Conservation (phyloP, 2,888 invertebrate genomes). For the Dryobota labecula region DNA sequence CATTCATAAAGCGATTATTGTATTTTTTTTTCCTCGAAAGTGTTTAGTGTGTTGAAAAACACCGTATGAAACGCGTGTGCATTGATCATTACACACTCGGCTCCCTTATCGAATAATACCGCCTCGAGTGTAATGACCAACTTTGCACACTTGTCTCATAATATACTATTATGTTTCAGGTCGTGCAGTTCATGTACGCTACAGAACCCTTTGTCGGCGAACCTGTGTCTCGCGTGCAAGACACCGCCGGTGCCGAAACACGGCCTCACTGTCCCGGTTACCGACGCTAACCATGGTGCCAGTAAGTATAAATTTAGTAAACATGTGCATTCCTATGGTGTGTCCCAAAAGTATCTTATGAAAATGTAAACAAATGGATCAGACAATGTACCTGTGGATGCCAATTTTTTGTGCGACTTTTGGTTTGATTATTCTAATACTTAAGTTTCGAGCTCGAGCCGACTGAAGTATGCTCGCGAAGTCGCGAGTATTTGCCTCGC, state of each 20-base stretch:
- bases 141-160: no score
- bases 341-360: background rate
- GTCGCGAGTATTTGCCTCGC: no score
- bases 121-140: no score
- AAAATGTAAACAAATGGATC: background rate
- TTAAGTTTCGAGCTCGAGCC: no score
- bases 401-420: background rate
- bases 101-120: no score
- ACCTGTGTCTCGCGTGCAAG: slow-evolving; percentile 94
- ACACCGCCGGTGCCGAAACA: slow-evolving; percentile 90
- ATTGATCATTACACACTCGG: no score
- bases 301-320: slow-evolving; percentile 76
- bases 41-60: no score
- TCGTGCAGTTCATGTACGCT: slow-evolving; percentile 95
- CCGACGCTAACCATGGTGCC: slow-evolving; percentile 84
- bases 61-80: no score
- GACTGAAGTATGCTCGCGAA: no score
- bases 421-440: background rate
- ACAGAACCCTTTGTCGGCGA: slow-evolving; percentile 93
- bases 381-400: background rate
- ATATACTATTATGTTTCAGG: slow-evolving; percentile 79
- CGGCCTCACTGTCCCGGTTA: slow-evolving; percentile 71
- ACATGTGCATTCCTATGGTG: background rate
- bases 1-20: no score
- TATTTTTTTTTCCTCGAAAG: no score